Evolutionary conservation across 2,888 invertebrate species (phyloP).

Genomic region (Pollenia amentaria): DNA sequence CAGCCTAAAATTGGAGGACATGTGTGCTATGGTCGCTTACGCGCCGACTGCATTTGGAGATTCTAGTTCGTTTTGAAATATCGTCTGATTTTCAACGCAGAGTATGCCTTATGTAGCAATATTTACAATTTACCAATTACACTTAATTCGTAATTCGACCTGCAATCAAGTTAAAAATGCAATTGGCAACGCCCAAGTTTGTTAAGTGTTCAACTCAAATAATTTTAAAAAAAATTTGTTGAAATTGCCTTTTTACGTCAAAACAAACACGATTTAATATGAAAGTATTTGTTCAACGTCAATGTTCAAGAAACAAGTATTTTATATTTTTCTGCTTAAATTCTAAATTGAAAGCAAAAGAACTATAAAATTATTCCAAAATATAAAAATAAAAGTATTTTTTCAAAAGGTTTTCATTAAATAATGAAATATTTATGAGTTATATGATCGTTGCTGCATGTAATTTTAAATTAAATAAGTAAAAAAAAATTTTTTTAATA

Average conservation of each 20-base stretch:
- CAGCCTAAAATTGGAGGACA: too few species aligned
- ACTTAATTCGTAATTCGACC: too few species aligned
- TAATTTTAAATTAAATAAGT: constrained; percentile 38
- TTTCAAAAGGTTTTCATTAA: constrained; percentile 45
- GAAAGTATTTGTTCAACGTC: constrained; percentile 15
- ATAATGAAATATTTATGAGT: constrained; percentile 70
- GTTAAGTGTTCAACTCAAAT: too few species aligned
- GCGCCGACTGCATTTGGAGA: too few species aligned
- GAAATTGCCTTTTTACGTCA: constrained; percentile 1
- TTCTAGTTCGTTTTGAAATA: too few species aligned
- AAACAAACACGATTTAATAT: not conserved
- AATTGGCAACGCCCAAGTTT: too few species aligned
- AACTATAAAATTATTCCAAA: constrained; percentile 36
- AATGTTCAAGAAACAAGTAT: not conserved
- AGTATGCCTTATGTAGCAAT: too few species aligned
- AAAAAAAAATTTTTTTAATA: not conserved
- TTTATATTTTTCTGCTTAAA: not conserved
- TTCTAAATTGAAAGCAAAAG: constrained; percentile 9
- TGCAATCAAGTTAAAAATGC: too few species aligned
- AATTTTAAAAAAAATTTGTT: too few species aligned
- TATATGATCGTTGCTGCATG: constrained; percentile 6
- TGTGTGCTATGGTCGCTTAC: too few species aligned
- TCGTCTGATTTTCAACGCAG: too few species aligned
- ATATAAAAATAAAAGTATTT: not conserved
- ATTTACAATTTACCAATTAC: too few species aligned